Evolutionary conservation across 2,797 vertebrate species (phyloP), one percentile per base, ranked within the genome.

Genomic region (Etheostoma nigrum): DNA sequence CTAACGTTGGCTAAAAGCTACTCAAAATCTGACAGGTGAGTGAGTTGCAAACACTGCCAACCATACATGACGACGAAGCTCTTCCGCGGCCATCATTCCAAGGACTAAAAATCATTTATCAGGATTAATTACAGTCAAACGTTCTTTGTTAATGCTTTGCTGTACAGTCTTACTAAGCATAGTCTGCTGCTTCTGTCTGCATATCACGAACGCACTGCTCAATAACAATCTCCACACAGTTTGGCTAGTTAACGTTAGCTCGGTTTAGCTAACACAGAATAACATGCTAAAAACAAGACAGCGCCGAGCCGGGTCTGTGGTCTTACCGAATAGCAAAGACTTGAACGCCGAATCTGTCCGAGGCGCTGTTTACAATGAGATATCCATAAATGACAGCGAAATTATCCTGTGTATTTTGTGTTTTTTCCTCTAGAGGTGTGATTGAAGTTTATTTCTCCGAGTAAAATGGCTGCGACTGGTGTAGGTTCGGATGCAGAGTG

Each of bases 381-480:
- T 63, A n/a, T 80, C 79, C 77, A 79, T 61, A 1, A 33, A 10
- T 69, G 74, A 71, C 74, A 19, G 27, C 10, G 1, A 18, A 21
- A 52, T 14, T 62, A 0, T 62, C 48, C 44, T 59, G n/a, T 30
- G 62, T 72, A 8, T 68, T 85, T 83, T 61, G 67, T 82, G 21
- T 81, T 72, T 79, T 81, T 77, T 48, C 83, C 82, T 72, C 74
- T 19, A 30, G 84, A 82, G 74, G 11, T 63, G 81, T 76, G 89
- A 83, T 70, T 90, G 89, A 95, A 95, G 94, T 95, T 95, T 94
- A 93, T 94, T 91, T 92, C 76, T 72, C 86, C 83, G 92, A 94
- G 92, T 88, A 96, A 96, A 94, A 96, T 96, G 95, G 95, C 95
- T 92, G 95, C 95, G 89, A 88, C 85, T 90, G 78, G 73, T 88